Conservation (phyloP, 2,113 vertebrate genomes). For the Probosciger aterrimus region DNA sequence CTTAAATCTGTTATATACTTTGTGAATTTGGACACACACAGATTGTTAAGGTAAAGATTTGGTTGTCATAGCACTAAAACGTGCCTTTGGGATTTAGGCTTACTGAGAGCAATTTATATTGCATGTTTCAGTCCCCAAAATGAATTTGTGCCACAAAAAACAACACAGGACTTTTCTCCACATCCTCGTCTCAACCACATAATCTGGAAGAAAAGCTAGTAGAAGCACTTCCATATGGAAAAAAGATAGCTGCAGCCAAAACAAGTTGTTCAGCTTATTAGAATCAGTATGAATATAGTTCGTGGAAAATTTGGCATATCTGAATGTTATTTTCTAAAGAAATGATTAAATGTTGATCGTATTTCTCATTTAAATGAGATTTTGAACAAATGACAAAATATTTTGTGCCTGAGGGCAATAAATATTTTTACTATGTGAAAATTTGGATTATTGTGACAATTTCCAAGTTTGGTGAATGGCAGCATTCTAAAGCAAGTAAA, state of each 20-base stretch:
- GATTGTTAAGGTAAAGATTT: not conserved
- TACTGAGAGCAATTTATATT: slow-evolving; percentile 35
- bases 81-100: not conserved
- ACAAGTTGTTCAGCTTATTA: slow-evolving; percentile 80
- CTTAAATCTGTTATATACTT: slow-evolving; percentile 35
- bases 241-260: slow-evolving; percentile 77
- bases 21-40: not conserved
- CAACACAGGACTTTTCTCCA: slow-evolving; percentile 47
- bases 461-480: slow-evolving; percentile 38
- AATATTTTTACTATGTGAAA: slow-evolving; percentile 52
- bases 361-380: slow-evolving; percentile 58
- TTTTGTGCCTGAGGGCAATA: slow-evolving; percentile 51
- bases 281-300: slow-evolving; percentile 72
- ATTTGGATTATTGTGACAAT: slow-evolving; percentile 49
- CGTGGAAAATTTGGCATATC: slow-evolving; percentile 70
- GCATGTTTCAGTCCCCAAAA: slow-evolving; percentile 50
- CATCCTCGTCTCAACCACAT: slow-evolving; percentile 71
- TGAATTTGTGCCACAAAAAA: slow-evolving; percentile 65
- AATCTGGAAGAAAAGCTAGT: slow-evolving; percentile 72
- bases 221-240: slow-evolving; percentile 81
- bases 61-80: not conserved
- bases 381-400: slow-evolving; percentile 70
- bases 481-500: slow-evolving; percentile 8
- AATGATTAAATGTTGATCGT: slow-evolving; percentile 63
- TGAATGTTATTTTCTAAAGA: slow-evolving; percentile 56